Percentiles rank a stretch among this genome's conserved stretches.
These are phyloP conservation scores for Dasyurus viverrinus DNA, from an alignment of 2,113 vertebrate genomes.

Conservation along the genomic window DNA sequence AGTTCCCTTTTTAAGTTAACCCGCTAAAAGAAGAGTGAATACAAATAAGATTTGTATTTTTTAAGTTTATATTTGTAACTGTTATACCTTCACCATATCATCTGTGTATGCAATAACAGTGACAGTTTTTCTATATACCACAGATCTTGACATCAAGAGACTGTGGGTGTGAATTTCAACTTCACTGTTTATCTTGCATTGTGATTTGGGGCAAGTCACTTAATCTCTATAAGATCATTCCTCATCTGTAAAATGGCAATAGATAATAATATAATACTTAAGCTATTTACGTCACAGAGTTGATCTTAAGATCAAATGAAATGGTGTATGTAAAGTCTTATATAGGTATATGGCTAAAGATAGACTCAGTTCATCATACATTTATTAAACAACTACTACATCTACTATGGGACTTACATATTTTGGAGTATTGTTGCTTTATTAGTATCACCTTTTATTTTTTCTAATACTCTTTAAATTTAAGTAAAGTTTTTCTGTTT, in stretches of 20 bases:
- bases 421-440: neutral
- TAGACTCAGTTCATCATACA: neutral
- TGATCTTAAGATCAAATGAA: neutral
- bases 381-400: neutral
- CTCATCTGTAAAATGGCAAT: neutral
- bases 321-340: neutral
- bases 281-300: neutral
- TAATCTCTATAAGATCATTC: neutral
- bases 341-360: neutral
- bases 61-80: neutral
- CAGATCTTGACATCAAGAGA: neutral
- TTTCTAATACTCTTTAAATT: neutral
- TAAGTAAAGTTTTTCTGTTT: neutral
- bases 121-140: neutral
- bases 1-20: neutral
- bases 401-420: neutral
- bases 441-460: neutral
- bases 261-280: neutral
- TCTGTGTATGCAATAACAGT: neutral
- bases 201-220: neutral
- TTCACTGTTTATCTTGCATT: neutral
- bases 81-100: neutral
- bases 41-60: neutral
- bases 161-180: neutral
- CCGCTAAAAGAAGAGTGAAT: neutral